Evolutionary conservation across 2,797 vertebrate genomes (phyloP), one percentile per base, ranked within the genome.

Genomic region (Gila robusta): DNA sequence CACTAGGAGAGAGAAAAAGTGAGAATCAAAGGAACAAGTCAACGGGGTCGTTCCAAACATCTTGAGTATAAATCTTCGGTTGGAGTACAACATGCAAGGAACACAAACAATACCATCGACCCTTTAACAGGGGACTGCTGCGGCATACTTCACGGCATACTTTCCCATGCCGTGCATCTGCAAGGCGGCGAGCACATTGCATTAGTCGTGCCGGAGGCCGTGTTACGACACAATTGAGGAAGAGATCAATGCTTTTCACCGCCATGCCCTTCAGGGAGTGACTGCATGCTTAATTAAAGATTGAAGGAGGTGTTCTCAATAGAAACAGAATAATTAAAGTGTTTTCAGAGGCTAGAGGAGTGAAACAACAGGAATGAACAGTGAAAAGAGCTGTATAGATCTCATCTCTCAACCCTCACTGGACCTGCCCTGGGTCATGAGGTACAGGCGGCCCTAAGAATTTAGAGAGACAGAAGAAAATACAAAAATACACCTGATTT

Each of bases 201-300:
- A 26, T 72, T 32, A 39, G 62, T 47, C 10, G 10, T 67, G 77
- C 72, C 76, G 64, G 47, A 73, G 89, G 88, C 89, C 81, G 64
- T 90, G 89, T 92, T 93, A 85, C 85, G 90, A 93, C 92, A 91
- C 86, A 92, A 93, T 85, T 72, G 90, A 91, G 91, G 92, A 90
- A 84, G 71, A 92, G 94, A 94, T 95, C 93, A 93, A 94, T 95
- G 92, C 80, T 28, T 69, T 88, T 86, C 74, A 92, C 91, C 83
- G 14, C 74, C 79, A 89, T 74, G 12, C 73, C 89, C 89, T 89
- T 70, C 89, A 70, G 89, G 91, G 90, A 91, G 91, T 90, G 91
- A 93, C 92, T 93, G 92, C 94, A 92, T 89, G 87, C 91, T 91
- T 96, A 95, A 96, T 95, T 94, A 95, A 91, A 95, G 86, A 89